Evolutionary conservation across 2,113 vertebrate genomes (phyloP).

Genomic region (Hippocampus mohnikei): DNA sequence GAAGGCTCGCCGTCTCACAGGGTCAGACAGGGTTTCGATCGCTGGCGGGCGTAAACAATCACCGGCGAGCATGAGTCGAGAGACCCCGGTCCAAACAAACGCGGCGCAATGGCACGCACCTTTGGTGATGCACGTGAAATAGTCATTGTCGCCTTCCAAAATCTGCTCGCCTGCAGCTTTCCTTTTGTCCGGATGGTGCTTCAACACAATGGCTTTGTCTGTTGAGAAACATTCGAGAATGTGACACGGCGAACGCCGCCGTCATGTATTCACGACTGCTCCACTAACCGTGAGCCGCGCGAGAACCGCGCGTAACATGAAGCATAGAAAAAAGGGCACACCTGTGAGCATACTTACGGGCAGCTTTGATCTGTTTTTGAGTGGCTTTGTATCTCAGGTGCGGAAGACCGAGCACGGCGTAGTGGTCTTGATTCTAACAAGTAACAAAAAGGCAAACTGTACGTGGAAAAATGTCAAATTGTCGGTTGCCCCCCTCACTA

Average conservation of each 20-base stretch:
- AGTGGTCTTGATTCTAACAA: conserved; percentile 96
- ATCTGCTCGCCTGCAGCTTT: conserved; percentile 97
- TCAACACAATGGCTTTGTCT: conserved; percentile 98
- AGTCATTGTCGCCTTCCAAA: conserved; percentile 95
- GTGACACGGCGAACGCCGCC: no score
- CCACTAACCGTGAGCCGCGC: no score
- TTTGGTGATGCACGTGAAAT: conserved; percentile 99
- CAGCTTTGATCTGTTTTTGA: conserved; percentile 97
- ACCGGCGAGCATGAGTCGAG: background rate
- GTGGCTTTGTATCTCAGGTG: conserved; percentile 91
- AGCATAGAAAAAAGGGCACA: background rate
- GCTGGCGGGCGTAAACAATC: conserved; percentile 66
- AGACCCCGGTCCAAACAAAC: background rate
- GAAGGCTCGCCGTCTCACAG: conserved; percentile 92
- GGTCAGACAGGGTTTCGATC: conserved; percentile 91
- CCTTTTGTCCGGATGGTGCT: conserved; percentile 97
- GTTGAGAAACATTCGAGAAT: conserved; percentile 24
- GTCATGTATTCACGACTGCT: no score
- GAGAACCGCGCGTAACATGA: background rate
- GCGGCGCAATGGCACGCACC: conserved; percentile 64
- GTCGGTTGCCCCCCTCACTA: conserved; percentile 35
- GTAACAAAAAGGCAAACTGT: background rate
- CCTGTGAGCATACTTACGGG: conserved; percentile 80
- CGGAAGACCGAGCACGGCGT: conserved; percentile 87
- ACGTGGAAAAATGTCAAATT: no score